Percentiles rank a stretch among this genome's conserved stretches.
phyloP scores from a whole-genome alignment of 1,140 invertebrate genomes.

The Triops longicaudatus region DNA sequence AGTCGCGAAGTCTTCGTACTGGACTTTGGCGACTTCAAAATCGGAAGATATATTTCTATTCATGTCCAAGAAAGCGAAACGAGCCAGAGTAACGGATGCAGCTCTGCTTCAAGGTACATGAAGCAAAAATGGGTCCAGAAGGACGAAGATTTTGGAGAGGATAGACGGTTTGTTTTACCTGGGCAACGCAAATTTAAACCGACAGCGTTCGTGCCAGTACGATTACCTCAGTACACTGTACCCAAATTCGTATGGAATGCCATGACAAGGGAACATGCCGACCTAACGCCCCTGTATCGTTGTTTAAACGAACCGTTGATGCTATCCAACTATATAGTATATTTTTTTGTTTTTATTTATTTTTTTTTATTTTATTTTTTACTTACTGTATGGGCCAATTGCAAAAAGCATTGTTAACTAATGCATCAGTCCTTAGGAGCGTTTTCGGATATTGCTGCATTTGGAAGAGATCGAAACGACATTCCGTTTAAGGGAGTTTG shows the following conservation, averaged over 20 bases:
- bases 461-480: conserved; percentile 62
- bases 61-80: conserved; percentile 36
- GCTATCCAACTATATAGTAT: conserved; percentile 28
- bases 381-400: too few species aligned
- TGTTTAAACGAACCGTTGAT: conserved; percentile 31
- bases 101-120: conserved; percentile 29
- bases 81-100: conserved; percentile 32
- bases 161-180: conserved; percentile 49
- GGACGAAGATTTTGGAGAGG: conserved; percentile 29
- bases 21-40: conserved; percentile 47
- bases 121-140: conserved; percentile 29
- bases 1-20: conserved; percentile 51
- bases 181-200: conserved; percentile 42
- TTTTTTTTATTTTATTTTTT: too few species aligned
- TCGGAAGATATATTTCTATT: conserved; percentile 47
- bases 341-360: too few species aligned
- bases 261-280: conserved; percentile 31
- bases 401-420: conserved; percentile 30
- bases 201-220: conserved; percentile 32
- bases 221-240: conserved; percentile 36
- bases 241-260: conserved; percentile 34
- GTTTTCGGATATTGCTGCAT: conserved; percentile 61
- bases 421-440: conserved; percentile 41
- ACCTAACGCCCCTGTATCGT: conserved; percentile 33
- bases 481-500: conserved; percentile 57